Evolutionary conservation across 1,140 invertebrate species (phyloP).

Genomic region (Magallana ariakensis): DNA sequence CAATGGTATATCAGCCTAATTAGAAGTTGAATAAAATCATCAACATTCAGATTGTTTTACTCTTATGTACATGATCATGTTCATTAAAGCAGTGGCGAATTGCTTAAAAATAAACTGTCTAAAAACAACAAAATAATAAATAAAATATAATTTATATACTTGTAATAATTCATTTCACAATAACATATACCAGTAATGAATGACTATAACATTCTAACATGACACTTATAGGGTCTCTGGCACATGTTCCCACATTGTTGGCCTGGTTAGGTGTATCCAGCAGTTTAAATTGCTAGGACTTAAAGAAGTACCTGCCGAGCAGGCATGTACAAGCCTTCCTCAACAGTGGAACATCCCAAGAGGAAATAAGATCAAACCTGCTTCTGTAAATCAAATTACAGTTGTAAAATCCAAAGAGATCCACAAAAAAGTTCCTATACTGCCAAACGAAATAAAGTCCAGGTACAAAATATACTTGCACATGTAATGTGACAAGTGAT

Average conservation of each 20-base stretch:
- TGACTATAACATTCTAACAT: too few relatives aligned
- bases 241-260: conserved; percentile 32
- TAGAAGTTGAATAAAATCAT: too few relatives aligned
- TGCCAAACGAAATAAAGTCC: neutral
- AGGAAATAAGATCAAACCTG: conserved; percentile 55
- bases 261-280: conserved; percentile 5
- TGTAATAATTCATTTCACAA: too few relatives aligned
- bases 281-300: conserved; percentile 20
- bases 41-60: too few relatives aligned
- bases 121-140: too few relatives aligned
- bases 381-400: neutral
- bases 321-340: conserved; percentile 51
- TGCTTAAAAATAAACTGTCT: too few relatives aligned
- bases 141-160: too few relatives aligned
- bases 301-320: neutral
- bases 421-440: neutral
- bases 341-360: conserved; percentile 58
- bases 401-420: conserved; percentile 25
- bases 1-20: too few relatives aligned
- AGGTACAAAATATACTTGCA: neutral
- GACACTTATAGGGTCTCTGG: neutral
- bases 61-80: too few relatives aligned
- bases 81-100: too few relatives aligned
- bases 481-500: neutral
- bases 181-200: too few relatives aligned